Base-by-base conservation (phyloP, 2,888 invertebrate species). In the Coelopa pilipes region DNA sequence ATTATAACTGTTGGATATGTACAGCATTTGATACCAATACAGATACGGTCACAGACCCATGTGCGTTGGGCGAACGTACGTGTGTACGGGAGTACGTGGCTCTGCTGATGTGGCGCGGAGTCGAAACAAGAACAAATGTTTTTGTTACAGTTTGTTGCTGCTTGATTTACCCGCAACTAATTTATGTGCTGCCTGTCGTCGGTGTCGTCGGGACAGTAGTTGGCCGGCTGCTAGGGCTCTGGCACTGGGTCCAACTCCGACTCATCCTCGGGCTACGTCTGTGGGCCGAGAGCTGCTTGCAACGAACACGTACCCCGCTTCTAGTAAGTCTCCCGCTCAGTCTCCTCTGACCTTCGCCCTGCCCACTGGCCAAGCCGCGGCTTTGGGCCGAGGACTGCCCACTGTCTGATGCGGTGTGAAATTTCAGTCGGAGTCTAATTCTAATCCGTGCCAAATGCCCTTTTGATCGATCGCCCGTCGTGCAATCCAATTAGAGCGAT, bases 1-100 rank as follows among this genome's bases (percentile, higher is more conserved):
- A 83, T 83, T 83, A 85, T 80, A 84, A 81, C 82, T 82, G 83
- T 82, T 82, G 81, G 81, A 72, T 66, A 68, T 63, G 53, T 68
- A 71, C 68, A 73, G 55, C 76, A 73, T 75, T 47, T 75, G 57
- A 74, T 70, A 74, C 15, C 60, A 70, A 74, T 47, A 59, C 17
- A 59, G 12, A 46, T 49, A 65, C 47, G n/a, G n/a, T n/a, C 63
- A 62, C 60, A 62, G 17, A 70, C 47, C 59, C 19, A 59, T 34
- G 69, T 57, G 15, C 19, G 15, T 55, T 7, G 34, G 34, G 34
- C 34, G 21, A 15, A 12, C 13, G 59, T 57, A 15, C 19, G 57
- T 57, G 57, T 57, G 15, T 11, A 19, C 21, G 59, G 4, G 53
- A 5, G 53, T 60, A 34, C 34, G 60, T 60, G 4, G 12, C 19